Conservation (phyloP, 2,113 vertebrate species). For the Vulpes lagopus region DNA sequence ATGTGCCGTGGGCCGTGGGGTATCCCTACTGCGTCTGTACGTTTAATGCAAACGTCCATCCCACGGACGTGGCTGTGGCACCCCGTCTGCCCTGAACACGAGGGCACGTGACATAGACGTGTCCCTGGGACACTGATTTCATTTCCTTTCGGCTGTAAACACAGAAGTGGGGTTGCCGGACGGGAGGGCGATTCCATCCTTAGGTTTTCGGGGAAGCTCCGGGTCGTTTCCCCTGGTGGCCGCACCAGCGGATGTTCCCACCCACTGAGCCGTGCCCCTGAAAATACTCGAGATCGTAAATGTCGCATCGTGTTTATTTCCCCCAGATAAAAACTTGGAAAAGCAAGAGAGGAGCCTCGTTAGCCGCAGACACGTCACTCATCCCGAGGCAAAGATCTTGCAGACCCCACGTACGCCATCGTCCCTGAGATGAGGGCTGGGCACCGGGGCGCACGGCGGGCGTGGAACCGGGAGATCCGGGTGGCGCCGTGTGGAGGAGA, state of each 20-base stretch:
- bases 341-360: neutral
- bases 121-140: rapidly evolving
- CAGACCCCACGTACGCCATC: rapidly evolving
- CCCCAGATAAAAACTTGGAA: neutral
- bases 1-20: no score
- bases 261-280: neutral
- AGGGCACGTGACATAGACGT: rapidly evolving
- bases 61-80: rapidly evolving
- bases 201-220: neutral
- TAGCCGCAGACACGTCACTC: neutral
- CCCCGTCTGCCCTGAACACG: rapidly evolving
- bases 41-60: neutral
- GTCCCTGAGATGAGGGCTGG: neutral
- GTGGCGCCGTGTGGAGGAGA: neutral
- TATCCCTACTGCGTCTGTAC: no score
- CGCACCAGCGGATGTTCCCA: neutral
- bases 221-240: neutral
- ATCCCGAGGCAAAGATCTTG: neutral
- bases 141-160: no score
- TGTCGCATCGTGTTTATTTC: neutral
- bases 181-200: rapidly evolving
- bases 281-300: neutral
- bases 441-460: rapidly evolving
- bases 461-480: neutral
- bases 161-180: neutral